Evolutionary conservation across 2,797 vertebrate genomes (phyloP).

Genomic region (Epinephelus malabaricus): DNA sequence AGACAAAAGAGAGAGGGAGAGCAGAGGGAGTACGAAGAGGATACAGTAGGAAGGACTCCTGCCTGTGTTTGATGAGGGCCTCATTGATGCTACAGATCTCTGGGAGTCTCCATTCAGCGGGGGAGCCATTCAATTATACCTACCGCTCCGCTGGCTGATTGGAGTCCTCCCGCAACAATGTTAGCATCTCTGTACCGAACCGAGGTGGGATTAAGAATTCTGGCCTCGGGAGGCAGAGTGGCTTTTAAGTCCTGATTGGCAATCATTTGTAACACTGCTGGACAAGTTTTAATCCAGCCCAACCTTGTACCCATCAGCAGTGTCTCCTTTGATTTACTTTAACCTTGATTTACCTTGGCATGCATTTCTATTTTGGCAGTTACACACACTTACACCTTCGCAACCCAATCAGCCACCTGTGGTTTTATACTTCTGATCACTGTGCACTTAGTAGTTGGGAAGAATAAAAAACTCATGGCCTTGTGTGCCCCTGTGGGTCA

Average conservation of each 20-base stretch:
- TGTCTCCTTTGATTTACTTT: constrained; percentile 70
- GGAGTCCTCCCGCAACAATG: constrained; percentile 73
- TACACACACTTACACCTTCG: constrained; percentile 25
- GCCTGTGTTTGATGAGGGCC: constrained; percentile 67
- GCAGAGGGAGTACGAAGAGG: constrained; percentile 35
- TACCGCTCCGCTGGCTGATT: constrained; percentile 70
- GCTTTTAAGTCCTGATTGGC: constrained; percentile 78
- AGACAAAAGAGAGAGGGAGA: constrained; percentile 34
- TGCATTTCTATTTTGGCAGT: constrained; percentile 23
- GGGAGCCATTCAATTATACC: constrained; percentile 76
- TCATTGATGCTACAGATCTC: constrained; percentile 72
- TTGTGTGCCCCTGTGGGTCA: background rate
- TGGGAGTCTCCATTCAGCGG: constrained; percentile 69
- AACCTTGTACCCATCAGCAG: constrained; percentile 62
- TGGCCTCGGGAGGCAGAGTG: constrained; percentile 64
- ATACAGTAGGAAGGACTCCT: constrained; percentile 50
- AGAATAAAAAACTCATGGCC: constrained; percentile 12
- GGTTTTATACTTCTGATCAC: constrained; percentile 45
- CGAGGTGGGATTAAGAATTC: constrained; percentile 67
- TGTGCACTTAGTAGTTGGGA: constrained; percentile 7
- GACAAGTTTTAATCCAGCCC: constrained; percentile 70
- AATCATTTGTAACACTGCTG: constrained; percentile 74
- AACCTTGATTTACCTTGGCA: constrained; percentile 67
- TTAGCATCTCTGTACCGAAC: constrained; percentile 67
- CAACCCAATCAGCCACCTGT: constrained; percentile 57